Percentiles rank a stretch among this genome's conserved stretches.
Evolutionary conservation across 2,797 vertebrate species (phyloP).

Genomic region (Sebastiscus albofasciatus): DNA sequence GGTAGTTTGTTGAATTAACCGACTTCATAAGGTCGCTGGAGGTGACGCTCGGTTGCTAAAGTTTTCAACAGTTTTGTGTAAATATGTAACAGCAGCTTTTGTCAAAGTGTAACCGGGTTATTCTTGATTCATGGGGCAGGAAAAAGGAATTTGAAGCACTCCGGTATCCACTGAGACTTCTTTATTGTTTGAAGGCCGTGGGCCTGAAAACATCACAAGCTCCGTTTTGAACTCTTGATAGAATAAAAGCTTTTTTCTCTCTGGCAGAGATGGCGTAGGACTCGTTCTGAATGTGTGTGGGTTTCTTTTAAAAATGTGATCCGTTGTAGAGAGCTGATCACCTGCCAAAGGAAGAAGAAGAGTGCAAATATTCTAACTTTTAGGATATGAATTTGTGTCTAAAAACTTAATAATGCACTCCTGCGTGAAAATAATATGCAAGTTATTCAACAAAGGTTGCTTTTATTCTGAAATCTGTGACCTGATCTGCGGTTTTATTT

Average conservation of each 20-base stretch:
- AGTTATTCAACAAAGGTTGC: background rate
- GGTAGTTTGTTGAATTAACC: background rate
- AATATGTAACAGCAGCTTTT: background rate
- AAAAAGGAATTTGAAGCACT: constrained; percentile 33
- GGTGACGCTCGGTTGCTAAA: background rate
- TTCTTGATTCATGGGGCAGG: background rate
- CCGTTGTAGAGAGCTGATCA: background rate
- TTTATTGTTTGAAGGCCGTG: constrained; percentile 44
- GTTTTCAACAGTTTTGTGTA: background rate
- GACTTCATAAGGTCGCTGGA: background rate
- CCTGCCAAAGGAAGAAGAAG: background rate
- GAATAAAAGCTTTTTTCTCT: constrained; percentile 35
- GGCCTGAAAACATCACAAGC: constrained; percentile 44
- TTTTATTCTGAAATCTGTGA: background rate
- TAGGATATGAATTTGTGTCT: background rate
- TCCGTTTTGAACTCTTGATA: background rate
- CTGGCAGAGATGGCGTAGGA: constrained; percentile 34
- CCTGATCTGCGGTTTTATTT: background rate
- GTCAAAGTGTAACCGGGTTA: background rate
- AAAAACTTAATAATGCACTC: background rate
- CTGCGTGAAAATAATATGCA: background rate
- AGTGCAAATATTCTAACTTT: background rate
- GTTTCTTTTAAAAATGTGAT: background rate
- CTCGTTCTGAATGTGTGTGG: constrained; percentile 51
- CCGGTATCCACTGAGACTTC: background rate